Base-by-base conservation (phyloP, 2,888 invertebrate species). In the Drosophila planitibia region DNA sequence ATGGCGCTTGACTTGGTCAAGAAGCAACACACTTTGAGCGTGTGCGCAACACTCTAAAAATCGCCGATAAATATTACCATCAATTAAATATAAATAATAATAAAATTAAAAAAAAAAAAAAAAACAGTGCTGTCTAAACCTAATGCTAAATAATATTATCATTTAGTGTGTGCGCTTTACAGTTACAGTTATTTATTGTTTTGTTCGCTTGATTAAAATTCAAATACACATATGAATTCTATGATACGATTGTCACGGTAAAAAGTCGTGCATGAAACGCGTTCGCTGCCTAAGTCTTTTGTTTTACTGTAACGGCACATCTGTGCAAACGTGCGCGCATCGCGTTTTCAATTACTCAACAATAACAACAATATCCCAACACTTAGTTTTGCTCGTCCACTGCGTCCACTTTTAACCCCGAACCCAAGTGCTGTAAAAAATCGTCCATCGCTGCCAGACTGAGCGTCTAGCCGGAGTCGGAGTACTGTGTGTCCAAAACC, bases 201-300 rank as follows among this genome's bases (percentile, higher is more conserved):
- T 63, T 62, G 47, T 60, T 53, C 44, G 52, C 54, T 54, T 63
- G 39, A 73, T 68, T 54, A 0, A 66, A 63, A 59, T 47, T 10
- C n/a, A 16, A 44, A 47, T 19, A 37, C 9, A n/a, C 28, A 30
- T 16, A 55, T 33, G 32, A 68, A 39, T 39, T 49, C 30, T 37
- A 35, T 35, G 59, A 53, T 71, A 55, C 54, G 63, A 44, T 55
- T 73, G 59, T 64, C 49, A 55, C 63, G 60, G 49, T 61, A n/a
- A 12, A 35, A 39, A 44, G 28, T 69, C 75, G 80, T 79, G 81
- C 77, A 76, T 79, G 60, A 59, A 69, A 67, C 85, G 88, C 83
- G 90, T 89, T 87, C 77, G 89, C 82, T 80, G 87, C 74, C 71
- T 47, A 73, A 87, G 90, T 87, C 89, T 65, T 89, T 90, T 73